phyloP scores from a whole-genome alignment of 2,888 invertebrate species.

The Crematogaster levior region DNA sequence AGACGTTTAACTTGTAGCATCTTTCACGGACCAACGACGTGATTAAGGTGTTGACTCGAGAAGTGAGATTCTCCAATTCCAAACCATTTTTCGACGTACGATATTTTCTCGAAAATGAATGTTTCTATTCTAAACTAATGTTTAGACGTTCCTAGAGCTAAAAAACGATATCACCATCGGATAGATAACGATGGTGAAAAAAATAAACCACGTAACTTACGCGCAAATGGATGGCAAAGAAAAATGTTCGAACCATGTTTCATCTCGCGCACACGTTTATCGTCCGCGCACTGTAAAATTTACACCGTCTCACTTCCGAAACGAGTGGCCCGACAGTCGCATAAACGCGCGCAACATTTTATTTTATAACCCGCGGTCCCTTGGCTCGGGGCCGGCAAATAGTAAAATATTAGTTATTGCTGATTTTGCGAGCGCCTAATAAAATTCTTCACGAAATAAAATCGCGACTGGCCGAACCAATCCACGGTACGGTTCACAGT shows the following conservation, averaged over 20 bases:
- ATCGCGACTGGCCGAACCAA: constrained; percentile 57
- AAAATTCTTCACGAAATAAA: constrained; percentile 80
- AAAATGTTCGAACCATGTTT: constrained; percentile 75
- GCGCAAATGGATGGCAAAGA: constrained; percentile 72
- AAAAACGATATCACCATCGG: constrained; percentile 70
- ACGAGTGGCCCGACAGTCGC: constrained; percentile 72
- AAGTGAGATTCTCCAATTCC: not conserved
- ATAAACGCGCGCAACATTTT: constrained; percentile 78
- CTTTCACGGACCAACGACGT: constrained; percentile 57
- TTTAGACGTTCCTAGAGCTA: constrained; percentile 51
- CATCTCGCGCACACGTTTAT: constrained; percentile 76
- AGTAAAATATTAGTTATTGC: constrained; percentile 80
- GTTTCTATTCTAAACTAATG: constrained; percentile 33
- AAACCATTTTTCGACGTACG: not conserved
- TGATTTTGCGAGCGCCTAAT: constrained; percentile 78
- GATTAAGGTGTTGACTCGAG: constrained; percentile 28
- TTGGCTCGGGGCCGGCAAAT: constrained; percentile 60
- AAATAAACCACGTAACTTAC: constrained; percentile 61
- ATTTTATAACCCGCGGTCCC: constrained; percentile 72
- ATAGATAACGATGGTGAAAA: constrained; percentile 68
- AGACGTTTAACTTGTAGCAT: constrained; percentile 55
- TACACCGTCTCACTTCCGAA: constrained; percentile 80
- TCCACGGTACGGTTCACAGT: constrained; percentile 76
- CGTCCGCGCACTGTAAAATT: constrained; percentile 77
- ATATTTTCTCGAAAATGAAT: not conserved